Conservation (phyloP, 2,113 vertebrate species). For the Dascyllus trimaculatus region DNA sequence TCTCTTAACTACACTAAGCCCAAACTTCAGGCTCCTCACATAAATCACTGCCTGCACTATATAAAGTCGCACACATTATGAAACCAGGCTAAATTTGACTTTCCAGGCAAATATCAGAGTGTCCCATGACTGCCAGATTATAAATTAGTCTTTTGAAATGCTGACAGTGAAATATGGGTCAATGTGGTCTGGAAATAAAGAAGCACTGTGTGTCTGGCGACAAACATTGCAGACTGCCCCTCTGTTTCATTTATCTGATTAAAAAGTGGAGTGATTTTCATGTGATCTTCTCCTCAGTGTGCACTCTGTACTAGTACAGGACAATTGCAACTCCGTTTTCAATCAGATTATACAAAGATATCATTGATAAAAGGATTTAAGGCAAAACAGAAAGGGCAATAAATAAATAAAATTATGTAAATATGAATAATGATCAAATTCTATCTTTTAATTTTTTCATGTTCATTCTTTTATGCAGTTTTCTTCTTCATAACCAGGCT, state of each 20-base stretch:
- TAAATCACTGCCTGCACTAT: constrained; percentile 42
- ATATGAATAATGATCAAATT: not conserved
- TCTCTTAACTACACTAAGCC: constrained; percentile 2
- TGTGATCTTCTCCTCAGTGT: constrained; percentile 53
- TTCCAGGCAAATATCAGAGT: constrained; percentile 47
- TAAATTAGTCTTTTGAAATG: constrained; percentile 63
- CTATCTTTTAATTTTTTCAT: not conserved
- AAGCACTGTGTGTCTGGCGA: constrained; percentile 40
- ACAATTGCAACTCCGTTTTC: constrained; percentile 11
- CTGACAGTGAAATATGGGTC: constrained; percentile 62
- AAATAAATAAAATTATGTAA: not conserved
- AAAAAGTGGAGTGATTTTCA: constrained; percentile 58
- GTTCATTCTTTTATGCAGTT: constrained; percentile 12
- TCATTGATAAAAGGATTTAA: constrained; percentile 24
- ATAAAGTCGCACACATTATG: constrained; percentile 40
- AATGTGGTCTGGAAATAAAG: constrained; percentile 52
- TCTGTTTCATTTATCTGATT: constrained; percentile 32
- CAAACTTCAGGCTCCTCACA: constrained; percentile 28
- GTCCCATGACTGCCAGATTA: constrained; percentile 63
- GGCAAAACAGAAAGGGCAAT: not conserved
- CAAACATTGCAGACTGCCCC: not conserved
- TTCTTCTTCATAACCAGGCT: not conserved
- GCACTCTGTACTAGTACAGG: not conserved
- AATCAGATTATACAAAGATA: not conserved
- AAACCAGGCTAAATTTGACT: constrained; percentile 56